Evolutionary conservation across 2,113 vertebrate genomes (phyloP).

Genomic region (Rostratula benghalensis): DNA sequence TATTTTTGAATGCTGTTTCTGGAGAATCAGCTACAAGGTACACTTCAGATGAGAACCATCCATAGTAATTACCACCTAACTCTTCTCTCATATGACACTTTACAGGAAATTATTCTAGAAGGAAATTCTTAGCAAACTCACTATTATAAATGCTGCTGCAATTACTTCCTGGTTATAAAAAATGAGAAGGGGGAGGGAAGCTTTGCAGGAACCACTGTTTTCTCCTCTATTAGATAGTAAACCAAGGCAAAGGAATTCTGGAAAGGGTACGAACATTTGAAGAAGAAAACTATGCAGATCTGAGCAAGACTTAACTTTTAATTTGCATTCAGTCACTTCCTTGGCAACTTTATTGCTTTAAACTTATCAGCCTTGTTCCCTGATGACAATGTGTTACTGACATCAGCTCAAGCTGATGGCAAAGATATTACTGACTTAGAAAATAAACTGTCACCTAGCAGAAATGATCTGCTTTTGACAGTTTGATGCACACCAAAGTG

Average conservation of each 20-base stretch:
- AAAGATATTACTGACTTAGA: neutral
- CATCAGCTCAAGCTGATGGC: conserved; percentile 19
- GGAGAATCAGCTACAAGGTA: neutral
- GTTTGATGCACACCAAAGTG: neutral
- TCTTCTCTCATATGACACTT: neutral
- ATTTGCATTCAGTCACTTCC: conserved; percentile 8
- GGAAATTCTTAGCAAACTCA: neutral
- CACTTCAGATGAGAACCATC: neutral
- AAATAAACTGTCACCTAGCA: neutral
- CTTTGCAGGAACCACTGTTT: neutral
- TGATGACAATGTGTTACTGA: conserved; percentile 43
- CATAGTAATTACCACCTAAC: neutral
- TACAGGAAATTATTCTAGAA: neutral
- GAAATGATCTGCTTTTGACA: neutral
- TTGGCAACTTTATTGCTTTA: conserved; percentile 13
- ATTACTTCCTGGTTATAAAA: neutral
- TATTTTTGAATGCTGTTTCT: neutral
- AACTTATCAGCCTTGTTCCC: conserved; percentile 3
- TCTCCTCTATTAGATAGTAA: neutral
- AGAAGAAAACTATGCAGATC: neutral
- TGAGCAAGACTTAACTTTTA: neutral
- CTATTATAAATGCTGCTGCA: neutral
- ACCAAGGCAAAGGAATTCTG: neutral
- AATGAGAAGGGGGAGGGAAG: neutral
- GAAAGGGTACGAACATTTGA: neutral